Percentiles rank a stretch among this genome's conserved stretches.
Evolutionary conservation across 2,888 invertebrate species (phyloP).

Genomic region (Eugnorisma glareosa): DNA sequence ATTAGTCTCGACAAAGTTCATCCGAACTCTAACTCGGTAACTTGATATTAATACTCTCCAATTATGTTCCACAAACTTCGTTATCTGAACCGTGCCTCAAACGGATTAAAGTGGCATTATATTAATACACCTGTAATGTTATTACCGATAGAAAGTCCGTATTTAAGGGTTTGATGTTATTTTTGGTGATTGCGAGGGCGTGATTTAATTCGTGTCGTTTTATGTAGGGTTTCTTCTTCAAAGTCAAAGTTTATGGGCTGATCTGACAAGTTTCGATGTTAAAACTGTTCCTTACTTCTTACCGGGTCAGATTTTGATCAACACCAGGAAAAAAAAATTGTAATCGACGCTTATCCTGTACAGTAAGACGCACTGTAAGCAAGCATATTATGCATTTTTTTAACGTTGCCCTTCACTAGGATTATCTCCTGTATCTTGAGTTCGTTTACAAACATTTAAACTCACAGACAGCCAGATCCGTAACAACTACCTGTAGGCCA

Average conservation of each 20-base stretch:
- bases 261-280: background rate
- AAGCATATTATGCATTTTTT: background rate
- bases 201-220: background rate
- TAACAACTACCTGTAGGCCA: background rate
- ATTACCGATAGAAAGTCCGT: constrained; percentile 46
- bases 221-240: background rate
- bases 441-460: background rate
- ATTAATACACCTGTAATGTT: constrained; percentile 66
- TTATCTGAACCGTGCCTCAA: constrained; percentile 75
- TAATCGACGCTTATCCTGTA: background rate
- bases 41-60: constrained; percentile 83
- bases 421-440: background rate
- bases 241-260: background rate
- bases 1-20: constrained; percentile 78
- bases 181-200: constrained; percentile 19
- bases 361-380: background rate
- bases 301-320: background rate
- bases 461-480: background rate
- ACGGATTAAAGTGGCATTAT: constrained; percentile 69
- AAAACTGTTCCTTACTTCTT: background rate
- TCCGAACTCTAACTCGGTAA: constrained; percentile 77
- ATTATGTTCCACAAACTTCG: constrained; percentile 78
- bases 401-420: background rate
- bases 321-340: background rate
- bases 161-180: constrained; percentile 29